Percentiles rank a stretch among this genome's conserved stretches.
Conservation (phyloP, 2,113 vertebrate genomes). For the Paracanthobrama guichenoti region DNA sequence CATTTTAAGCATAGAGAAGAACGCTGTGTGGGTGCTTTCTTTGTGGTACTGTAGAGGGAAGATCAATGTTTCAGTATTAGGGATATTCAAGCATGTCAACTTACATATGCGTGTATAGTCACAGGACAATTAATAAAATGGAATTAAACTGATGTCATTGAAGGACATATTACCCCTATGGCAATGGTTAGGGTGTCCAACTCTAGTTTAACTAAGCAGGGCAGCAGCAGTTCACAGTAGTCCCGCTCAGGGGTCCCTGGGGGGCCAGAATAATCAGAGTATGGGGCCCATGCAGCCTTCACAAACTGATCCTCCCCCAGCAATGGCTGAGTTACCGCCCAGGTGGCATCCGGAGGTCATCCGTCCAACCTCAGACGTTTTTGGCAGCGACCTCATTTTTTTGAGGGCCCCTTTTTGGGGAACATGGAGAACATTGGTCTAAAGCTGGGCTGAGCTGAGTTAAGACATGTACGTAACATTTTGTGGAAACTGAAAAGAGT, state of each 20-base stretch:
- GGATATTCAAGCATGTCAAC: background rate
- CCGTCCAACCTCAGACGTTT: constrained; percentile 54
- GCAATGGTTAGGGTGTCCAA: constrained; percentile 19
- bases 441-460: constrained; percentile 19
- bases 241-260: constrained; percentile 47
- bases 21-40: constrained; percentile 30
- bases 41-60: constrained; percentile 12
- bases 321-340: constrained; percentile 39
- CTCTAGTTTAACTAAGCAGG: constrained; percentile 40
- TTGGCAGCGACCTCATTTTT: constrained; percentile 40
- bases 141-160: constrained; percentile 39
- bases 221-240: constrained; percentile 55
- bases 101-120: background rate
- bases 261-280: constrained; percentile 54
- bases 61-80: constrained; percentile 1
- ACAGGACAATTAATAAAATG: constrained; percentile 13
- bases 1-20: constrained; percentile 50
- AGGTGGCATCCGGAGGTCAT: constrained; percentile 59
- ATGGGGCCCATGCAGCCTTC: constrained; percentile 38
- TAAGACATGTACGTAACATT: background rate
- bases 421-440: constrained; percentile 18
- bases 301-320: constrained; percentile 34
- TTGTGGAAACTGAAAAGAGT: background rate
- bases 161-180: background rate
- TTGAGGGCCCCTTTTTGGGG: constrained; percentile 47